phyloP scores from a whole-genome alignment of 2,797 vertebrate species.

The Lagodon rhomboides region DNA sequence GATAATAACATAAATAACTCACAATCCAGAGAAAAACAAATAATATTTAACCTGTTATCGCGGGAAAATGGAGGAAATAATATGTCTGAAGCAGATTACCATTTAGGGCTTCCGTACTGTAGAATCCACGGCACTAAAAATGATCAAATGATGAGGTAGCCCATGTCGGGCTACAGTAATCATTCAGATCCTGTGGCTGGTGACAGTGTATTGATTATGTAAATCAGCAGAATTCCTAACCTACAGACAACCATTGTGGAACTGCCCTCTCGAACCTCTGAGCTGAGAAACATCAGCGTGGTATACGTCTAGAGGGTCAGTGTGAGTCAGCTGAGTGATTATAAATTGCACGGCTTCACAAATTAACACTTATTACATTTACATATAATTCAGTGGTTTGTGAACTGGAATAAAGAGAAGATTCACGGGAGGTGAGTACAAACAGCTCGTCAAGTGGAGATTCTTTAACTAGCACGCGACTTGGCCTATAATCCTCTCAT shows the following conservation, averaged over 20 bases:
- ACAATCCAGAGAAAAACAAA: too few relatives aligned
- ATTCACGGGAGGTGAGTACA: not conserved
- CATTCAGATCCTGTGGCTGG: not conserved
- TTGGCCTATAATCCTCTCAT: slow-evolving; percentile 6
- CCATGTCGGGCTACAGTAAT: not conserved
- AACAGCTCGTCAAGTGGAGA: not conserved
- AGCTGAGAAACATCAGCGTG: not conserved
- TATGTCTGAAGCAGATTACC: too few relatives aligned
- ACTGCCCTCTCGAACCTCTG: not conserved
- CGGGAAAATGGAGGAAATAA: too few relatives aligned
- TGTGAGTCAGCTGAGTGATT: not conserved
- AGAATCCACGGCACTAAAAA: not conserved
- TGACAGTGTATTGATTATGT: not conserved
- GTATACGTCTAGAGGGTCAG: not conserved
- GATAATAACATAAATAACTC: too few relatives aligned
- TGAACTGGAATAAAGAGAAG: not conserved
- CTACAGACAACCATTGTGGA: not conserved
- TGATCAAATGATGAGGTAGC: not conserved
- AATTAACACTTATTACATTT: not conserved
- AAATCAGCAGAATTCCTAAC: not conserved
- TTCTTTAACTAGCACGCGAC: not conserved
- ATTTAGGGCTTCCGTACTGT: not conserved
- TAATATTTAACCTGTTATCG: too few relatives aligned
- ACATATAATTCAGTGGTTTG: not conserved
- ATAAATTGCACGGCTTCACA: not conserved